phyloP scores from a whole-genome alignment of 2,888 invertebrate species.

The Amiota communis region DNA sequence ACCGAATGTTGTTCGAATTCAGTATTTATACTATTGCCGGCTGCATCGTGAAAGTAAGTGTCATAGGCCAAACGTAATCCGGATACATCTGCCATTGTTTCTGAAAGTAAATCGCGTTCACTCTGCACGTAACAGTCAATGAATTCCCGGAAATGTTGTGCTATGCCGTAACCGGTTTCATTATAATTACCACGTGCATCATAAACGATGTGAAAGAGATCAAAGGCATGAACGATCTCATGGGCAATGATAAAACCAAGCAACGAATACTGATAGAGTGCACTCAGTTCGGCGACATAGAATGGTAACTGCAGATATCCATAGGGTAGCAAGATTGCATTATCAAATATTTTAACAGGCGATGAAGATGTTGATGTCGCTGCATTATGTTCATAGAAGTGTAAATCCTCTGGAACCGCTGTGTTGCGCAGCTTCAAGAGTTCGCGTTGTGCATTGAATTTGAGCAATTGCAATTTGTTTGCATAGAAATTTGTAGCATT shows the following conservation, averaged over 20 bases:
- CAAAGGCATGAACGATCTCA: slow-evolving; percentile 64
- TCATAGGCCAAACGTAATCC: slow-evolving; percentile 58
- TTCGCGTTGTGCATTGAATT: slow-evolving; percentile 44
- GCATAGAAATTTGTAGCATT: slow-evolving; percentile 51
- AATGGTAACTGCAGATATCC: slow-evolving; percentile 62
- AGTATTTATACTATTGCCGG: neutral
- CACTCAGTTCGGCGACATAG: slow-evolving; percentile 47
- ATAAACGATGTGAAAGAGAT: slow-evolving; percentile 61
- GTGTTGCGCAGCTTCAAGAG: slow-evolving; percentile 47
- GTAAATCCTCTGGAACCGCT: slow-evolving; percentile 25
- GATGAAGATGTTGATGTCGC: slow-evolving; percentile 57
- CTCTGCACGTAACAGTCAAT: slow-evolving; percentile 50
- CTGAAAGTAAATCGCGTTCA: slow-evolving; percentile 49
- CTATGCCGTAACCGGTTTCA: slow-evolving; percentile 49
- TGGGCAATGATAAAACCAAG: slow-evolving; percentile 64
- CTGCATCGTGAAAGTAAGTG: slow-evolving; percentile 50
- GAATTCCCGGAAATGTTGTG: slow-evolving; percentile 55
- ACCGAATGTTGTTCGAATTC: slow-evolving; percentile 24
- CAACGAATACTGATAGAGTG: slow-evolving; percentile 55
- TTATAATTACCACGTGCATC: slow-evolving; percentile 58
- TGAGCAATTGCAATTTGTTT: slow-evolving; percentile 58
- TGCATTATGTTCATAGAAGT: slow-evolving; percentile 53
- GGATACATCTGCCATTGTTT: slow-evolving; percentile 61
- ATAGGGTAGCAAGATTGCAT: slow-evolving; percentile 60
- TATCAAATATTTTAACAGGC: slow-evolving; percentile 62